Conservation (phyloP, 2,797 vertebrate species). For the Chromobotia macracanthus region DNA sequence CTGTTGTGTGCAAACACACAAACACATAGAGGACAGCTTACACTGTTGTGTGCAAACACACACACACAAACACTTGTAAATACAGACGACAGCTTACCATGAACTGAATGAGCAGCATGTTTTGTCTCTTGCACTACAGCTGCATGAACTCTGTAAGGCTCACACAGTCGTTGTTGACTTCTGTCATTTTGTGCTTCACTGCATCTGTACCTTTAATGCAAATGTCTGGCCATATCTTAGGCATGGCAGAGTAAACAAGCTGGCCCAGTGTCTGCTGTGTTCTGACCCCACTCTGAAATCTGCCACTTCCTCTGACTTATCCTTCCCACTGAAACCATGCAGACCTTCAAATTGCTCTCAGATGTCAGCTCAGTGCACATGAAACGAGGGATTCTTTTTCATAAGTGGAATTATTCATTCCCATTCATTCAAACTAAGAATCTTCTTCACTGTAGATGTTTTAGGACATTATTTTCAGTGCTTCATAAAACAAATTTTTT, state of each 20-base stretch:
- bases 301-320: constrained; percentile 72
- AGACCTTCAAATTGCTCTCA: constrained; percentile 78
- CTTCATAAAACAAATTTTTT: not conserved
- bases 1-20: too few relatives aligned
- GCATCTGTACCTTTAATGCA: constrained; percentile 60
- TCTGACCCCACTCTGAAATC: constrained; percentile 46
- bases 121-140: not conserved
- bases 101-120: not conserved
- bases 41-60: too few relatives aligned
- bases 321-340: constrained; percentile 75
- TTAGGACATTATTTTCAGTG: constrained; percentile 27
- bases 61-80: not conserved
- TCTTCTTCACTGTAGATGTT: constrained; percentile 45
- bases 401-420: constrained; percentile 69
- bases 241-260: constrained; percentile 61
- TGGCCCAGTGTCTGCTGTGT: constrained; percentile 61
- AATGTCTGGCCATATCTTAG: constrained; percentile 61
- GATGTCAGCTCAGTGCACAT: constrained; percentile 73
- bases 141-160: not conserved
- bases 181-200: constrained; percentile 56
- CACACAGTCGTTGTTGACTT: constrained; percentile 26
- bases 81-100: not conserved
- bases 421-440: constrained; percentile 67
- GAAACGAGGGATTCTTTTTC: constrained; percentile 68
- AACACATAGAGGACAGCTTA: too few relatives aligned